Evolutionary conservation across 2,113 vertebrate species (phyloP).

Genomic region (Odontesthes bonariensis): DNA sequence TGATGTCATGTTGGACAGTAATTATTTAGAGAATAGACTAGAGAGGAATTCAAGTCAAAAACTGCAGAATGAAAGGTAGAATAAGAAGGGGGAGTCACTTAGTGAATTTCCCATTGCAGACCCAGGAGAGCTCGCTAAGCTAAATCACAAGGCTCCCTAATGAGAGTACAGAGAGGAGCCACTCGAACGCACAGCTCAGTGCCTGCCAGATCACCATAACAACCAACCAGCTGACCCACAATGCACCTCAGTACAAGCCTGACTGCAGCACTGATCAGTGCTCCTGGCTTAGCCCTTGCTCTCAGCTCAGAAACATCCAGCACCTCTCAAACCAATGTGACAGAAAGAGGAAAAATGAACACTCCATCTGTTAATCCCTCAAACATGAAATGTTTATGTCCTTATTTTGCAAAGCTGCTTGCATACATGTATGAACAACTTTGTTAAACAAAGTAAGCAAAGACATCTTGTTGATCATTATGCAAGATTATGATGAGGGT

Average conservation of each 20-base stretch:
- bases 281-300: conserved; percentile 53
- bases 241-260: conserved; percentile 77
- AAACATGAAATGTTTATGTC: not conserved
- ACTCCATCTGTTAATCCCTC: conserved; percentile 18
- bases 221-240: conserved; percentile 82
- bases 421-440: conserved; percentile 11
- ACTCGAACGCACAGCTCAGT: conserved; percentile 66
- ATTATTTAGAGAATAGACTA: conserved; percentile 55
- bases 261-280: conserved; percentile 54
- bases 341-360: conserved; percentile 29
- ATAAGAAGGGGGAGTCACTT: conserved; percentile 19
- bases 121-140: conserved; percentile 75
- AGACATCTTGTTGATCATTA: conserved; percentile 52
- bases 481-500: conserved; percentile 58
- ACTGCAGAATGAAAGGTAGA: conserved; percentile 47
- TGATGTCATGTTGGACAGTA: conserved; percentile 42
- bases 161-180: conserved; percentile 77
- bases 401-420: conserved; percentile 10
- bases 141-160: conserved; percentile 84
- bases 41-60: conserved; percentile 47
- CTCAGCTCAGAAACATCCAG: conserved; percentile 36
- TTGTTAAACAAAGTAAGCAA: conserved; percentile 33
- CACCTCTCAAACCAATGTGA: conserved; percentile 23
- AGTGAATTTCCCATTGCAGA: conserved; percentile 53
- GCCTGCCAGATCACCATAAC: conserved; percentile 83